Evolutionary conservation across 2,113 vertebrate species (phyloP), one percentile per base, ranked within the genome.

Genomic region (Oceanites oceanicus): DNA sequence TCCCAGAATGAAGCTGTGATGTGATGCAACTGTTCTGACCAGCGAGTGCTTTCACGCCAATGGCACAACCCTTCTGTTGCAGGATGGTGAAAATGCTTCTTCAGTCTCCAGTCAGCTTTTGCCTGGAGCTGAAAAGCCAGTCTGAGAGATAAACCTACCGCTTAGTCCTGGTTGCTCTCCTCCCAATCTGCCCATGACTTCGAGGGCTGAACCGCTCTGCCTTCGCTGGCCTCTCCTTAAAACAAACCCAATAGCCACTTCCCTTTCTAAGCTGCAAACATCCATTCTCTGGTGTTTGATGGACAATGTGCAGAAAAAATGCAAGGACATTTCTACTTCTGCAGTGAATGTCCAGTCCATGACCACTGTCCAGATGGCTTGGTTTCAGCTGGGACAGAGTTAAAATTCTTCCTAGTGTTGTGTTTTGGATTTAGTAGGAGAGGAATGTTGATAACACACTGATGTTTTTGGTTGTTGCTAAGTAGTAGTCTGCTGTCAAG

Each of bases 331-430:
- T 62, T 74, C 74, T 82, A 63, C 2, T 2, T n/a, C 71, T 78
- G 53, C 8, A 27, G 58, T 32, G 49, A 42, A 5, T 0, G 2
- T 27, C 47, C 9, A 0, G 61, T 5, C 67, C 25, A 0, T 53
- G 85, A 70, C 45, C 3, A 0, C 47, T 81, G 36, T 23, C 56
- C 75, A 86, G 52, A n/a, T n/a, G n/a, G n/a, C n/a, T n/a, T n/a
- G n/a, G n/a, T n/a, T n/a, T n/a, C n/a, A n/a, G n/a, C n/a, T n/a
- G n/a, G n/a, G n/a, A n/a, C n/a, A n/a, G n/a, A n/a, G n/a, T n/a
- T n/a, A n/a, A n/a, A n/a, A n/a, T n/a, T n/a, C n/a, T n/a, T n/a
- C n/a, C n/a, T n/a, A n/a, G n/a, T n/a, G n/a, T n/a, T n/a, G n/a
- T n/a, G n/a, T n/a, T n/a, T n/a, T n/a, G n/a, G n/a, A n/a, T n/a